Evolutionary conservation across 2,797 vertebrate genomes (phyloP), one percentile per base, ranked within the genome.

Genomic region (Falco naumanni): DNA sequence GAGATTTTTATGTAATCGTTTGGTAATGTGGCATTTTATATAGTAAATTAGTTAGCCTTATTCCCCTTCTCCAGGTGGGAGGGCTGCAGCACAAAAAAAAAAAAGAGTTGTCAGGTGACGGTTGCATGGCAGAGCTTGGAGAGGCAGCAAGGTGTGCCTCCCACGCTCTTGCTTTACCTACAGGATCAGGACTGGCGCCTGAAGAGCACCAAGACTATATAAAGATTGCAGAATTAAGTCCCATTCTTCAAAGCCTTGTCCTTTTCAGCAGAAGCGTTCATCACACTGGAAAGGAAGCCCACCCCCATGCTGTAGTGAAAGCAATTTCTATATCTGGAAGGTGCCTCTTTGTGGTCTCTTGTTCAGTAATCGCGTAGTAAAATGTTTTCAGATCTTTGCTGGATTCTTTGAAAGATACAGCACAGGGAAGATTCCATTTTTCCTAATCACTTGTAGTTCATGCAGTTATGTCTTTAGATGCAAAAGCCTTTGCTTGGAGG

Each of bases 291-390:
- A 84, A 56, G 12, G 24, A 14, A 21, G 20, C 12, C 14, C 65
- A 19, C 4, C 5, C 13, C 24, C 4, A 8, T 0, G 0, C 2
- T 10, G n/a, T 0, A 6, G 11, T 10, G 37, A n/a, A 61, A 34
- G 18, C 24, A 1, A 9, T 68, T 68, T 53, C 13, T n/a, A 0
- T 15, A 5, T 5, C 45, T 56, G 47, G 15, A 50, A 34, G 31
- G n/a, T 84, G 65, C 21, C 21, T 4, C 20, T 68, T 21, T 37
- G 25, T 69, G 63, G 6, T 11, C 22, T 54, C 0, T 54, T 94
- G 8, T 11, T 24, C 68, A 48, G 1, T n/a, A 48, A 11, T 16
- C 22, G 2, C 16, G 2, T 13, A 33, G 14, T 47, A 65, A 13
- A 20, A 29, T 20, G 12, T 19, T 87, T 48, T 57, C 51, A 57